Percentiles rank a stretch among this genome's conserved stretches.
These are phyloP conservation scores for Augochlora pura DNA, from an alignment of 1,140 invertebrate species.

Conservation along the genomic window DNA sequence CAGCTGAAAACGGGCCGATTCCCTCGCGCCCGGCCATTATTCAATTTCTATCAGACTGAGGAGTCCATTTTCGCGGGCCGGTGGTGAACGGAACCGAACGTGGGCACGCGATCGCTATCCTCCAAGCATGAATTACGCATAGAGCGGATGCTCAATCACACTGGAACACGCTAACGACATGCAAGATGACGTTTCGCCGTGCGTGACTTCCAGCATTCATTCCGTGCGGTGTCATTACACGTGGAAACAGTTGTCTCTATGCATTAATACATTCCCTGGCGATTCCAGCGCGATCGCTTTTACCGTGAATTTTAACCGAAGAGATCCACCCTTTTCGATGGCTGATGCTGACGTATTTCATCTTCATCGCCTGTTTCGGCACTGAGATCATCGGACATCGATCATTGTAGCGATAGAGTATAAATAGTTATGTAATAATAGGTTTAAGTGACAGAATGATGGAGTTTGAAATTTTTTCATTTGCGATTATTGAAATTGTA, in stretches of 20 bases:
- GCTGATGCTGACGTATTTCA: neutral
- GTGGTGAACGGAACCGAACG: slow-evolving; percentile 41
- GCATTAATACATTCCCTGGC: slow-evolving; percentile 32
- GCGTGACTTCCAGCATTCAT: slow-evolving; percentile 59
- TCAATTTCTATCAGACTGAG: slow-evolving; percentile 38
- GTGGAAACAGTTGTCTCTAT: slow-evolving; percentile 27
- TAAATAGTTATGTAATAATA: too few species aligned
- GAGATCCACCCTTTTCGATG: neutral
- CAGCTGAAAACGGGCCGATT: slow-evolving; percentile 22
- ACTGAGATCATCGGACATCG: too few species aligned
- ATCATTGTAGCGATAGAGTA: too few species aligned
- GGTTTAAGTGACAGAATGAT: too few species aligned
- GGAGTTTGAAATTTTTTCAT: too few species aligned
- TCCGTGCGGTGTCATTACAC: slow-evolving; percentile 41
- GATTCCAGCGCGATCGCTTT: slow-evolving; percentile 8
- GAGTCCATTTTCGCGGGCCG: slow-evolving; percentile 44
- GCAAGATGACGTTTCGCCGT: slow-evolving; percentile 60
- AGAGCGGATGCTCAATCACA: slow-evolving; percentile 61
- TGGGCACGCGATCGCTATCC: slow-evolving; percentile 64
- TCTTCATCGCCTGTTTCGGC: too few species aligned
- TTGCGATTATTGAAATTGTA: too few species aligned
- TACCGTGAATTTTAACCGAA: neutral
- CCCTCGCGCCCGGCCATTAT: slow-evolving; percentile 21
- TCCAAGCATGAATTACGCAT: slow-evolving; percentile 65
- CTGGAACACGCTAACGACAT: slow-evolving; percentile 66